Evolutionary conservation across 2,113 vertebrate genomes (phyloP).

Genomic region (Upupa epops): DNA sequence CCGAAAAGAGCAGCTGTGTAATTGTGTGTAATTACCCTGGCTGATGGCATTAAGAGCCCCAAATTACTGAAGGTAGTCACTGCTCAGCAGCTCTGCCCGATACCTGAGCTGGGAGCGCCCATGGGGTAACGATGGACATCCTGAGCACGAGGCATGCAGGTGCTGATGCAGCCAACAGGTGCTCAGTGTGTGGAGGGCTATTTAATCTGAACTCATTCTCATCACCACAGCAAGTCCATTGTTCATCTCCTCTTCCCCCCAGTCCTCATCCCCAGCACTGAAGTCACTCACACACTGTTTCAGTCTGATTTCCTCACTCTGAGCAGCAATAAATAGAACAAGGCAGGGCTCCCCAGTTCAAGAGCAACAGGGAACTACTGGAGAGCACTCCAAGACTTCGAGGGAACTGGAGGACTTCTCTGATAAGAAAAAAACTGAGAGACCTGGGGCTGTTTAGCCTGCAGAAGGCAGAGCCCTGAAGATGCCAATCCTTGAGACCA

Average conservation of each 20-base stretch:
- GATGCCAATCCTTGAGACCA: background rate
- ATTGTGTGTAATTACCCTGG: constrained; percentile 62
- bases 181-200: background rate
- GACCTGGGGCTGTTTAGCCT: background rate
- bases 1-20: constrained; percentile 25
- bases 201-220: background rate
- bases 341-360: background rate
- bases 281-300: background rate
- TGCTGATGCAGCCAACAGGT: constrained; percentile 49
- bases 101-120: constrained; percentile 26
- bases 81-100: constrained; percentile 2
- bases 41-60: constrained; percentile 32
- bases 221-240: background rate
- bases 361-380: background rate
- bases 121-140: background rate
- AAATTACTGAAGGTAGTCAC: constrained; percentile 26
- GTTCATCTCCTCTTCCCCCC: background rate
- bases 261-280: background rate
- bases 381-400: background rate
- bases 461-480: no score
- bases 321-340: background rate
- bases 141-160: constrained; percentile 6
- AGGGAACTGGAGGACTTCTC: background rate
- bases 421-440: background rate
- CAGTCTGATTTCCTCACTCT: background rate